Evolutionary conservation across 1,140 invertebrate genomes (phyloP).

Genomic region (Pseudomyrmex cubaensis): DNA sequence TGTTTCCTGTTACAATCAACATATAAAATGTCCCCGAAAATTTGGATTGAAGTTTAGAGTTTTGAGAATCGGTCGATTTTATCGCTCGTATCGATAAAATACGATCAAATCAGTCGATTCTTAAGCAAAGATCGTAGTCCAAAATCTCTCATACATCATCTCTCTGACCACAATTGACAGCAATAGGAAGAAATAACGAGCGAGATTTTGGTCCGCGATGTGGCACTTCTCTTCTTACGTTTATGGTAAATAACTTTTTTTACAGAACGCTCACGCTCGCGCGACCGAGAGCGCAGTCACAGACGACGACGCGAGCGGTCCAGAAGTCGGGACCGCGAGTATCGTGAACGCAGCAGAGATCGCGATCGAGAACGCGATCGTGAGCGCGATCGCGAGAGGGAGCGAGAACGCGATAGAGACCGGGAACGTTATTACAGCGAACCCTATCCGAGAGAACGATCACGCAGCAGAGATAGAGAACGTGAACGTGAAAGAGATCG

Average conservation of each 20-base stretch:
- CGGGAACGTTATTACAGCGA: conserved; percentile 84
- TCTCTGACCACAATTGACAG: too few relatives aligned
- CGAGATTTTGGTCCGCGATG: too few relatives aligned
- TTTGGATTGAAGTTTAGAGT: too few relatives aligned
- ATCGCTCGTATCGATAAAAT: too few relatives aligned
- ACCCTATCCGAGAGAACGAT: conserved; percentile 85
- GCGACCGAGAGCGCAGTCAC: conserved; percentile 91
- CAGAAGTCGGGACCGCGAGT: conserved; percentile 91
- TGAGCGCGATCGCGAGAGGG: conserved; percentile 88
- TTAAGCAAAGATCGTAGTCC: too few relatives aligned
- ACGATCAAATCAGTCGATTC: too few relatives aligned
- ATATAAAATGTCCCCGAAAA: too few relatives aligned
- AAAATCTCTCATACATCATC: too few relatives aligned
- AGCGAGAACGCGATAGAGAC: conserved; percentile 87
- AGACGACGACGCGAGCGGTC: conserved; percentile 91
- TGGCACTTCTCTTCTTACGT: too few relatives aligned
- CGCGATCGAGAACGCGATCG: conserved; percentile 87
- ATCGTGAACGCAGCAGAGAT: conserved; percentile 90
- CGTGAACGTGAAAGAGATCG: conserved; percentile 89
- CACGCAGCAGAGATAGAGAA: conserved; percentile 90
- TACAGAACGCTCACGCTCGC: conserved; percentile 90
- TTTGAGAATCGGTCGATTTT: too few relatives aligned
- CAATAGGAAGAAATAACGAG: too few relatives aligned
- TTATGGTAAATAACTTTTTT: conserved; percentile 58
- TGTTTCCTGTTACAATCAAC: too few relatives aligned